Conservation (phyloP, 2,888 invertebrate species). For the Drosophila koepferae region DNA sequence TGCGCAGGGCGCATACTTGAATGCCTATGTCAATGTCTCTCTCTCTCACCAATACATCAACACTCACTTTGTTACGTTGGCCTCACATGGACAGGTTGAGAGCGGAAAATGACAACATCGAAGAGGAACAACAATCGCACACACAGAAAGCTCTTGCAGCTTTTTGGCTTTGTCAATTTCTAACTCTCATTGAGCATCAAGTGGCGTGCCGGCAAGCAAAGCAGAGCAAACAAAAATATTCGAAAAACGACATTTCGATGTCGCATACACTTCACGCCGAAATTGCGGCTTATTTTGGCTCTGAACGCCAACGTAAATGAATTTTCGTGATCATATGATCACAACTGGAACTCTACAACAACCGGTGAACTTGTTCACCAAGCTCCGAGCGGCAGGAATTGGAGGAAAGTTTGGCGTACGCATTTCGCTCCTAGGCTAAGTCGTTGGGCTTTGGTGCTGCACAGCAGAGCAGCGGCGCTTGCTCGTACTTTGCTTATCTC, state of each 20-base stretch:
- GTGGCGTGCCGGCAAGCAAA: constrained; percentile 57
- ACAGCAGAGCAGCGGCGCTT: constrained; percentile 2
- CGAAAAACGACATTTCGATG: constrained; percentile 10
- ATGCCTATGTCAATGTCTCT: constrained; percentile 20
- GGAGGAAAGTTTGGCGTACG: constrained; percentile 21
- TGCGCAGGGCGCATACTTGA: constrained; percentile 32
- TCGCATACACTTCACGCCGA: constrained; percentile 41
- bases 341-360: constrained; percentile 1
- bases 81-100: constrained; percentile 35
- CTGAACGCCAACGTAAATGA: constrained; percentile 50
- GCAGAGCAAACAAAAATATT: constrained; percentile 31
- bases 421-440: constrained; percentile 47
- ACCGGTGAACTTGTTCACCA: constrained; percentile 23
- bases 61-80: constrained; percentile 48
- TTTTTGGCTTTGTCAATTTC: constrained; percentile 20
- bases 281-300: constrained; percentile 41
- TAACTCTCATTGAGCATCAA: constrained; percentile 36
- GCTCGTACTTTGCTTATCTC: constrained; percentile 1
- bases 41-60: constrained; percentile 21
- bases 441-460: constrained; percentile 7
- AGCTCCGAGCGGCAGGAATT: constrained; percentile 17
- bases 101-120: constrained; percentile 8
- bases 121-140: constrained; percentile 10
- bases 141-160: constrained; percentile 10
- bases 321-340: constrained; percentile 5